Evolutionary conservation across 2,888 invertebrate species (phyloP), one percentile per base, ranked within the genome.

Genomic region (Parnassius smintheus): DNA sequence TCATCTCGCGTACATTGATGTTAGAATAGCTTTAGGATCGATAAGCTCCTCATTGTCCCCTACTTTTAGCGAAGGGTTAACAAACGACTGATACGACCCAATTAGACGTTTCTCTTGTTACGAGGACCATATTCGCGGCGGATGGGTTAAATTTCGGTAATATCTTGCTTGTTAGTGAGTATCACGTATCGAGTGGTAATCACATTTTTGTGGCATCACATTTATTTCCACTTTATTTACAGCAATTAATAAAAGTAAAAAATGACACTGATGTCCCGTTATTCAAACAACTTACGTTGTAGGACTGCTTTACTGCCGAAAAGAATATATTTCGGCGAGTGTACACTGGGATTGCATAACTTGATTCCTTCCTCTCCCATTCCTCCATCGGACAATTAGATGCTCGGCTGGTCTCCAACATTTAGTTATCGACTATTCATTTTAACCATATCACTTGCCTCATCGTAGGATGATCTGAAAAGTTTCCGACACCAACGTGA

Each of bases 81-180:
- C 70, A 70, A 73, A 72, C 72, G 73, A 68, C 54, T 65, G 68
- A 70, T 73, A 70, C 73, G 76, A 74, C 76, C 78, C 77, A 78
- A 80, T 78, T 78, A 78, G 74, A 72, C 64, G 65, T 61, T 70
- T 64, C 66, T 65, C 68, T 65, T 68, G 65, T 66, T 67, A 66
- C 66, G 65, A 59, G 51, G 61, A 58, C 52, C 62, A 45, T 56
- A 53, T 22, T 49, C 60, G 44, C 42, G 25, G 22, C 22, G 51
- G 49, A 59, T 51, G 55, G 64, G 65, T 68, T 62, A 63, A 64
- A 68, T 72, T 68, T 63, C 58, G 58, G 45, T 62, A 60, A 65
- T 65, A 65, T 68, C 66, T 65, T 64, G 59, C 70, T 66, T 66
- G 66, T 69, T 66, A 64, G 64, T 35, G 58, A 53, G 65, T 61